These are phyloP conservation scores for Atrina japonica DNA, from an alignment of 2,888 invertebrate genomes.

Conservation along the genomic window DNA sequence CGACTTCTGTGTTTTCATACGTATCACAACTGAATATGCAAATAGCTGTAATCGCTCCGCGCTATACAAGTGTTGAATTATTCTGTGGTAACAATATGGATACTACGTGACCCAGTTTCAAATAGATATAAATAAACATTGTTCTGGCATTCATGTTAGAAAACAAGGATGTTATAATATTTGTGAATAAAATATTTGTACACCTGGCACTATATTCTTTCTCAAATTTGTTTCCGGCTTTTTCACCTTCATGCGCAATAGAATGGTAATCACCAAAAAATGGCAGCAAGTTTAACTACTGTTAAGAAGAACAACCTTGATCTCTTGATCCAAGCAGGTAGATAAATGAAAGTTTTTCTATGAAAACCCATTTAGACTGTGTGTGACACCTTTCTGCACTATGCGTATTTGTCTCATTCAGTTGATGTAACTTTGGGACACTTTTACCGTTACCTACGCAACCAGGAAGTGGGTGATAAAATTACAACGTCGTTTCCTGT, in stretches of 20 bases:
- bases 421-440: slow-evolving; percentile 10
- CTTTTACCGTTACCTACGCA: slow-evolving; percentile 46
- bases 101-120: too few species aligned
- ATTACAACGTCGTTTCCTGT: slow-evolving; percentile 48
- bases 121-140: too few species aligned
- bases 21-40: too few species aligned
- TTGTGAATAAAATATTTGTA: too few species aligned
- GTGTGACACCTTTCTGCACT: not conserved
- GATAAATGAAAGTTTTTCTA: slow-evolving; percentile 12
- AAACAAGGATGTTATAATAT: too few species aligned
- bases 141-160: too few species aligned
- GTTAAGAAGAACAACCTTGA: slow-evolving; percentile 62
- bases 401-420: not conserved
- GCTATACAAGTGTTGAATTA: not conserved
- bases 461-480: slow-evolving; percentile 72
- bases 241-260: slow-evolving; percentile 38
- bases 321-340: slow-evolving; percentile 72
- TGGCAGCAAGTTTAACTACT: slow-evolving; percentile 56
- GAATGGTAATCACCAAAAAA: slow-evolving; percentile 50
- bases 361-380: not conserved
- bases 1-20: too few species aligned
- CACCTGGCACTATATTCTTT: slow-evolving; percentile 57
- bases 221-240: slow-evolving; percentile 56
- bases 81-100: too few species aligned
- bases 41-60: too few species aligned